phyloP scores from a whole-genome alignment of 1,140 invertebrate species.

The Heterodera carotae region DNA sequence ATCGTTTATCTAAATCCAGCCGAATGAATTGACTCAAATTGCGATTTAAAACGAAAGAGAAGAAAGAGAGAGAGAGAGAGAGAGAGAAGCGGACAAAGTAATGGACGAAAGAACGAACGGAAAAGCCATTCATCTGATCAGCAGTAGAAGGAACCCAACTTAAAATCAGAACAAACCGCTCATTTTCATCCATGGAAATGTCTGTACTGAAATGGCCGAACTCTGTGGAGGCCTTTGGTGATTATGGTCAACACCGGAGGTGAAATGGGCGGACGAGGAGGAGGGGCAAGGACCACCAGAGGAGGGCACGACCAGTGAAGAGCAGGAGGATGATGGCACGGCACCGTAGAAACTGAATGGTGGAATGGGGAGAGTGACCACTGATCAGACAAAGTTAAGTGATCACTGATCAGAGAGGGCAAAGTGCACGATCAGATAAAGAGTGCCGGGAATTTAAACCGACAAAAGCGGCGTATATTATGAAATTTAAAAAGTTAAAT shows the following conservation, averaged over 20 bases:
- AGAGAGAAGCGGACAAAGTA: too few species aligned
- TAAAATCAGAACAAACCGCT: conserved; percentile 30
- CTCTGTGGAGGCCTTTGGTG: conserved; percentile 5
- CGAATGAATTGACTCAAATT: too few species aligned
- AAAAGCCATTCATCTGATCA: too few species aligned
- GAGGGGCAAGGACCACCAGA: conserved; percentile 5
- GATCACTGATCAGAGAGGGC: conserved; percentile 2
- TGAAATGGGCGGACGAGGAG: conserved; percentile 13
- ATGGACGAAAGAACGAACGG: too few species aligned
- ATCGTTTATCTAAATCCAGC: too few species aligned
- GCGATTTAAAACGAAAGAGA: conserved; percentile 12
- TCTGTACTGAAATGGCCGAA: conserved; percentile 1
- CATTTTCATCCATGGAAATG: conserved; percentile 49
- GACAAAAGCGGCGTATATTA: too few species aligned
- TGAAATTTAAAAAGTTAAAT: conserved; percentile 1
- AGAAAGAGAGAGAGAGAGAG: conserved; percentile 1
- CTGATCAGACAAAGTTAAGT: too few species aligned
- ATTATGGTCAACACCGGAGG: conserved; percentile 5
- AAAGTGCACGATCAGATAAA: too few species aligned
- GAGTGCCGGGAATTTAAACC: too few species aligned
- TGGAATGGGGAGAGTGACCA: background rate
- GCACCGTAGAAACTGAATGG: background rate
- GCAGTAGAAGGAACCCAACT: too few species aligned
- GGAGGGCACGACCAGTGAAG: background rate
- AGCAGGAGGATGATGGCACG: conserved; percentile 9